Conservation (phyloP, 2,888 invertebrate species). For the Sminthurides aquaticus region DNA sequence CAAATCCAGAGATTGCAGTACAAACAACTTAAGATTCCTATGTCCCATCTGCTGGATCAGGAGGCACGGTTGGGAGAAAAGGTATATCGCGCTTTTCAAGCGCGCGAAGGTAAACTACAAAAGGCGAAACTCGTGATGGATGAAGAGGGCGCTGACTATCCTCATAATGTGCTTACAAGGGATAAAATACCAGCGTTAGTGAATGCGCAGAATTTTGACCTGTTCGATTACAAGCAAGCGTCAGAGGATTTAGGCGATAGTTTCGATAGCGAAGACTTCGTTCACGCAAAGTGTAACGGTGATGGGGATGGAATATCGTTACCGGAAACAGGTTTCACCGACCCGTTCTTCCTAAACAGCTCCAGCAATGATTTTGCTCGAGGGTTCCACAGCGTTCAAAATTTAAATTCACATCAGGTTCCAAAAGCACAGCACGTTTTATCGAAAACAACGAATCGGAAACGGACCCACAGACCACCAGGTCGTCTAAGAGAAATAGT, state of each 20-base stretch:
- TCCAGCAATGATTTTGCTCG: not conserved
- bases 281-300: not conserved
- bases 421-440: constrained; percentile 8
- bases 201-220: constrained; percentile 18
- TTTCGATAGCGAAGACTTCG: constrained; percentile 14
- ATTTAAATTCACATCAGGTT: not conserved
- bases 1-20: constrained; percentile 34
- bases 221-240: constrained; percentile 5
- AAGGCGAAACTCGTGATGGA: not conserved
- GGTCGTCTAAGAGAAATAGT: constrained; percentile 17
- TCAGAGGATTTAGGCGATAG: not conserved
- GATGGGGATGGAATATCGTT: not conserved
- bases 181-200: constrained; percentile 32
- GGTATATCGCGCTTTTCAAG: constrained; percentile 25
- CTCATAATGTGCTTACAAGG: constrained; percentile 19
- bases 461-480: constrained; percentile 11
- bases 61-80: constrained; percentile 33
- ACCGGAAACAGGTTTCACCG: not conserved
- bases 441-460: constrained; percentile 3
- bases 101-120: constrained; percentile 1
- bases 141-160: not conserved
- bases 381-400: not conserved
- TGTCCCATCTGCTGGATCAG: constrained; percentile 32
- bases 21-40: constrained; percentile 30
- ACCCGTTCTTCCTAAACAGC: not conserved